These are phyloP conservation scores for Ennomos quercinarius DNA, from an alignment of 2,888 invertebrate genomes.

Conservation along the genomic window DNA sequence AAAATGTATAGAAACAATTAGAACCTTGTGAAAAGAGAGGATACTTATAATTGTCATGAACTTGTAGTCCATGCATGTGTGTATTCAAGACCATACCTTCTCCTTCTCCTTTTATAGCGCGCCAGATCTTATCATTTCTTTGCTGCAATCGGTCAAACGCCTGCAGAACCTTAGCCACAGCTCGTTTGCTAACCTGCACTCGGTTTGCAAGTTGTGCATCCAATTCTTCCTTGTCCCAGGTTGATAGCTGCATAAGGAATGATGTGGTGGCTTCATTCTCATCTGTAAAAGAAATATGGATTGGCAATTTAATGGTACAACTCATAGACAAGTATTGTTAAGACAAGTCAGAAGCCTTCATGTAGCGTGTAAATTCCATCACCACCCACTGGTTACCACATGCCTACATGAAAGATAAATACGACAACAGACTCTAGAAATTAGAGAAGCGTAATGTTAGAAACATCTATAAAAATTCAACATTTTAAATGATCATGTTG, in stretches of 20 bases:
- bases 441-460: too few relatives aligned
- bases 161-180: conserved; percentile 98
- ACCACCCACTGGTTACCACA: too few relatives aligned
- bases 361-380: too few relatives aligned
- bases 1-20: too few relatives aligned
- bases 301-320: neutral
- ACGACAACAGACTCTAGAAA: too few relatives aligned
- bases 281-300: conserved; percentile 81
- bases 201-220: conserved; percentile 98
- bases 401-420: too few relatives aligned
- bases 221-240: conserved; percentile 98
- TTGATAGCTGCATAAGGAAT: conserved; percentile 97
- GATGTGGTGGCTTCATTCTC: conserved; percentile 98
- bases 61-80: too few relatives aligned
- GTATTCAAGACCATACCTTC: conserved; percentile 77
- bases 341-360: too few relatives aligned
- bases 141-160: conserved; percentile 98
- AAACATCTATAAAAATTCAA: too few relatives aligned
- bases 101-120: conserved; percentile 93
- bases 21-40: too few relatives aligned
- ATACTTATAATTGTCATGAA: too few relatives aligned
- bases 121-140: conserved; percentile 97
- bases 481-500: too few relatives aligned
- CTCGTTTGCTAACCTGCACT: conserved; percentile 98
- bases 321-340: neutral